A percentile compares a stretch with the other conserved stretches of the same genome.
Conservation (phyloP, 2,888 invertebrate species). For the Macaria notata region DNA sequence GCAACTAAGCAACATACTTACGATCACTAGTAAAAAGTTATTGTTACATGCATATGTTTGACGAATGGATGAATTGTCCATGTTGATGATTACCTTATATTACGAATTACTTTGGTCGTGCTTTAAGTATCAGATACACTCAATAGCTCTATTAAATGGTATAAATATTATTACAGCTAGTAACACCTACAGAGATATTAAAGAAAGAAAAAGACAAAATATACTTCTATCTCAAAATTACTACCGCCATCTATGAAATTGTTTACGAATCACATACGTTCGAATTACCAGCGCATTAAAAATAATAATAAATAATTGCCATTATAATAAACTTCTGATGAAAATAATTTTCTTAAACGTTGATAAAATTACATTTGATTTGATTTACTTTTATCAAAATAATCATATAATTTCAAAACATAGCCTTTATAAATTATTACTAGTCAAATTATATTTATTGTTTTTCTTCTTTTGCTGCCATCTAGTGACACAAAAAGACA, state of each 20-base stretch:
- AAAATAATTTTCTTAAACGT: background rate
- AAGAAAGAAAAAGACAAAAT: conserved; percentile 1
- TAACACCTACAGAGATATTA: background rate
- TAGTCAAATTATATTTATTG: no score
- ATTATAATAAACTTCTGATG: conserved; percentile 2
- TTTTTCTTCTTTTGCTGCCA: conserved; percentile 40
- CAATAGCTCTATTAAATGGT: background rate
- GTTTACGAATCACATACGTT: background rate
- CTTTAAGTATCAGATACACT: no score
- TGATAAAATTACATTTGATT: no score
- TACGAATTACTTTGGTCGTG: no score
- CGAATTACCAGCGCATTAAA: conserved; percentile 27
- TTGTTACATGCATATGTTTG: no score
- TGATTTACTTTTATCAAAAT: no score
- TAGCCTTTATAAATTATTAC: no score
- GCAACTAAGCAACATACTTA: no score
- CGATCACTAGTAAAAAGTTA: no score
- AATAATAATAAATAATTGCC: conserved; percentile 14
- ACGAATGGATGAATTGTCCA: no score
- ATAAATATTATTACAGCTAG: conserved; percentile 3
- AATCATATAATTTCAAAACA: no score
- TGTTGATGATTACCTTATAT: no score
- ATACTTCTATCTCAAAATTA: background rate
- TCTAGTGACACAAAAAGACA: conserved; percentile 47
- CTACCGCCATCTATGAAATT: conserved; percentile 39